These are phyloP conservation scores for Dolichotis patagonum DNA, from an alignment of 2,113 vertebrate genomes.

Conservation along the genomic window DNA sequence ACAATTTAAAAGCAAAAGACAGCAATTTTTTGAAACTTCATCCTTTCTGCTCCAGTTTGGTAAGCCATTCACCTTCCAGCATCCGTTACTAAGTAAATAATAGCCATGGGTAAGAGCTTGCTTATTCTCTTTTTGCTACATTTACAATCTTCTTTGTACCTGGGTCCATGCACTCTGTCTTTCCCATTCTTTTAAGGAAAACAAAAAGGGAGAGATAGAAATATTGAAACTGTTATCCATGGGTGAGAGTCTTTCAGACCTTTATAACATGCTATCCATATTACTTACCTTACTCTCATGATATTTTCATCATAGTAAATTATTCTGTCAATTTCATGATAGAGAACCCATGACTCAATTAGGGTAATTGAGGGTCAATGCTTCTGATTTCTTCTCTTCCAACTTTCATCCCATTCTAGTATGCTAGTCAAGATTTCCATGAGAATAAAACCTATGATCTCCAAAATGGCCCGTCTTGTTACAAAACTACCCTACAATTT, in stretches of 20 bases:
- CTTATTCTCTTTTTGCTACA: not conserved
- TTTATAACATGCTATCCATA: not conserved
- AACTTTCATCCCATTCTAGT: not conserved
- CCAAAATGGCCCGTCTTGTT: not conserved
- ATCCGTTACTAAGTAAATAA: not conserved
- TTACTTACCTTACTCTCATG: rapidly evolving
- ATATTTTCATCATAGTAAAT: not conserved
- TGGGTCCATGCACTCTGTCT: not conserved
- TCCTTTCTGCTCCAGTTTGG: not conserved
- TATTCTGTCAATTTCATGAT: not conserved
- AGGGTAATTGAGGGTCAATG: no score
- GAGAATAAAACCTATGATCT: rapidly evolving
- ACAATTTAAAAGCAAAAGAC: not conserved
- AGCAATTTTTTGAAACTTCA: no score
- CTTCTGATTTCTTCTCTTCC: not conserved
- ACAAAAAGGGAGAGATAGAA: not conserved
- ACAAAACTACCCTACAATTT: not conserved
- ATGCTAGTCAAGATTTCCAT: not conserved
- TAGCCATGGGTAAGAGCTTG: not conserved
- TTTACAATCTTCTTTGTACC: not conserved
- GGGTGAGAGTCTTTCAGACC: not conserved
- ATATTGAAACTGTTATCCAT: not conserved
- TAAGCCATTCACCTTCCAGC: not conserved
- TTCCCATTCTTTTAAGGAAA: not conserved
- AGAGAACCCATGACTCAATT: not conserved